Evolutionary conservation across 1,140 invertebrate genomes (phyloP), one percentile per base, ranked within the genome.

Genomic region (Cardiocondyla obscurior): DNA sequence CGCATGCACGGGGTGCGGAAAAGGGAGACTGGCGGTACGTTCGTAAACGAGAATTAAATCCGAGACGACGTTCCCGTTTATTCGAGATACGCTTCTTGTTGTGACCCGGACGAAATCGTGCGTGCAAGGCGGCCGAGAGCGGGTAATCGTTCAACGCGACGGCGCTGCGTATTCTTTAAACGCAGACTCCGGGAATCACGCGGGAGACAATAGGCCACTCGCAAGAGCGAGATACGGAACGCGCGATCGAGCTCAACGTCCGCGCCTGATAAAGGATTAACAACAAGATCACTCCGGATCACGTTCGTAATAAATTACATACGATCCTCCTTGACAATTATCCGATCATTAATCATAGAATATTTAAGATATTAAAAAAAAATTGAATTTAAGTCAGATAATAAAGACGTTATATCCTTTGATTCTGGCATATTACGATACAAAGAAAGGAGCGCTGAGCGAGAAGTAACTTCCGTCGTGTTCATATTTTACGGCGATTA

Each of bases 1-100:
- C 5, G 57, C 19, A 83, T 2, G 57, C 19, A 83, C 69, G 81
- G 72, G 60, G 62, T 14, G 16, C 55, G 19, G 44, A n/a, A n/a
- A n/a, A n/a, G 33, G 19, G 33, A 46, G 42, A 7, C 14, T 49
- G 25, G 25, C 5, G 69, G 81, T 74, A 91, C 70, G 85, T 87
- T 88, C 88, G 88, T 90, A 90, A 91, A 91, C 87, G 90, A 90
- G 91, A 79, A 91, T 92, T 91, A 90, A 91, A 91, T 90, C 88
- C 69, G 83, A 89, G 87, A 88, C 85, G 89, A 86, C 86, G 70
- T 81, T 84, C 74, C 51, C 83, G 70, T 83, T 87, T 87, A 72
- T 81, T 67, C 83, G 83, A 64, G 79, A 81, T 77, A 82, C 64
- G 77, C 49, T 82, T 81, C 83, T 85, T 90, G 90, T 89, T 88